Conservation (phyloP, 1,140 invertebrate species). For the Zophobas morio region DNA sequence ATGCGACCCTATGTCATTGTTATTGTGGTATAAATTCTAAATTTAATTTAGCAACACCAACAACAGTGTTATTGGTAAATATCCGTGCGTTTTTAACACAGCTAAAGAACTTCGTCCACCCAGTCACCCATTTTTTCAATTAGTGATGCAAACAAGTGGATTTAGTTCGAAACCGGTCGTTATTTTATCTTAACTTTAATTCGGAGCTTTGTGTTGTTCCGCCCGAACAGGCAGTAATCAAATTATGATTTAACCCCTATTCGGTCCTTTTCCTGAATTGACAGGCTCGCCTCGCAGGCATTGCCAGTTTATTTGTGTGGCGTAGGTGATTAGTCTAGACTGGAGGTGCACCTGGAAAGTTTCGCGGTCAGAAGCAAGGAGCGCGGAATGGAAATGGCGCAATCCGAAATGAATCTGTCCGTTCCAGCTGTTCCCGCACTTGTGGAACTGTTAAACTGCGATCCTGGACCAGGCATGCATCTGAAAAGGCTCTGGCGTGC, state of each 20-base stretch:
- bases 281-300: constrained; percentile 21
- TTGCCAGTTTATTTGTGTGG: constrained; percentile 50
- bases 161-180: no score
- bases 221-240: neutral
- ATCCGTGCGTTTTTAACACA: no score
- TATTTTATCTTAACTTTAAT: no score
- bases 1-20: no score
- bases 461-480: constrained; percentile 29
- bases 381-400: constrained; percentile 65
- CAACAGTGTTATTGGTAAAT: no score
- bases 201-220: no score
- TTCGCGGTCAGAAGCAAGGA: constrained; percentile 65
- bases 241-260: constrained; percentile 19
- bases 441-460: constrained; percentile 65
- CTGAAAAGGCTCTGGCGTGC: neutral
- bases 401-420: constrained; percentile 68
- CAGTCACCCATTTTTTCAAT: no score
- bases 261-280: constrained; percentile 14
- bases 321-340: constrained; percentile 56
- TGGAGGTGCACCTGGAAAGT: constrained; percentile 60
- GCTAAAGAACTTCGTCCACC: no score
- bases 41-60: no score
- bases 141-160: no score
- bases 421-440: constrained; percentile 66
- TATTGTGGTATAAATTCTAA: no score